Conservation (phyloP, 2,888 invertebrate species). For the Agelastica alni region DNA sequence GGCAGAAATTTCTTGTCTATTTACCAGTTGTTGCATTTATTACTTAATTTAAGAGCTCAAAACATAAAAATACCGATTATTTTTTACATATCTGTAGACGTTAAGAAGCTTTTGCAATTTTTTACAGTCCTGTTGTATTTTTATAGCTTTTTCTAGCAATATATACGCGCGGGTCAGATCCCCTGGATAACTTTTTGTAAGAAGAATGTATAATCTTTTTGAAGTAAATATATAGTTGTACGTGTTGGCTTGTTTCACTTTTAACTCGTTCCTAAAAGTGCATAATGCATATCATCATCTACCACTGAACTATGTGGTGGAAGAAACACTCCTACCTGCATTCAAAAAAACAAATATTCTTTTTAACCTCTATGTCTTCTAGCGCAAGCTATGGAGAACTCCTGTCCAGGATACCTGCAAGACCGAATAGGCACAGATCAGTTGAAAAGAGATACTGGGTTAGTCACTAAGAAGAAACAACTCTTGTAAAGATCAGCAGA, state of each 20-base stretch:
- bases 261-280: not conserved
- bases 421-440: too few relatives aligned
- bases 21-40: conserved; percentile 48
- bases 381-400: too few relatives aligned
- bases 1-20: conserved; percentile 25
- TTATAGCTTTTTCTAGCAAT: conserved; percentile 37
- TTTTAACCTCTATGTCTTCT: too few relatives aligned
- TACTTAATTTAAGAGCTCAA: conserved; percentile 38
- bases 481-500: too few relatives aligned
- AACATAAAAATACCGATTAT: conserved; percentile 35
- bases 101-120: conserved; percentile 35
- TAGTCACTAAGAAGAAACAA: too few relatives aligned
- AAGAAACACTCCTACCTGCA: too few relatives aligned
- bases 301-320: too few relatives aligned
- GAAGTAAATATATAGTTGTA: conserved; percentile 23
- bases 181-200: conserved; percentile 38
- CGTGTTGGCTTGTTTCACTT: conserved; percentile 1
- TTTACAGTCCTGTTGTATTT: conserved; percentile 36
- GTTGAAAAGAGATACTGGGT: too few relatives aligned
- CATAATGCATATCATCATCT: too few relatives aligned
- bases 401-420: too few relatives aligned
- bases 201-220: conserved; percentile 35
- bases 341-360: too few relatives aligned
- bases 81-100: conserved; percentile 40
- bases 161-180: conserved; percentile 23